These are phyloP conservation scores for Heliconius melpomene DNA, from an alignment of 1,140 invertebrate genomes.

Conservation along the genomic window DNA sequence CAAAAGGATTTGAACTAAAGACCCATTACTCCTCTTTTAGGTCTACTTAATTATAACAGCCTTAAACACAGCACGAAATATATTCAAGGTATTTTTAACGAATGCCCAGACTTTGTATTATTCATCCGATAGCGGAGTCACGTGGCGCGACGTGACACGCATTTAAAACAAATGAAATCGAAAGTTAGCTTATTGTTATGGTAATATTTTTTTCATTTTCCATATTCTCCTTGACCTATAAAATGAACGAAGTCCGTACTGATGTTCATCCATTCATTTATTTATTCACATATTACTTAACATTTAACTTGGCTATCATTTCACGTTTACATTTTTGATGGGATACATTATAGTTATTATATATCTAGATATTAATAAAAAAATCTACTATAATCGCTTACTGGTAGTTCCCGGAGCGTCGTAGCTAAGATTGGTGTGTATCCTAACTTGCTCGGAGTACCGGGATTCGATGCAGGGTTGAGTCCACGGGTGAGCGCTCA, in stretches of 20 bases:
- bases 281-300: no score
- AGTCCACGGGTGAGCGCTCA: slow-evolving; percentile 46
- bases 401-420: slow-evolving; percentile 49
- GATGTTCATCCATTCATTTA: no score
- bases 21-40: no score
- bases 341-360: no score
- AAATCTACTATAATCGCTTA: slow-evolving; percentile 39
- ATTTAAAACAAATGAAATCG: slow-evolving; percentile 5
- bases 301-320: no score
- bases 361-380: not conserved
- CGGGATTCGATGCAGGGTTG: slow-evolving; percentile 58
- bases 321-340: no score
- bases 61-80: not conserved
- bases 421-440: slow-evolving; percentile 58
- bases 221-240: slow-evolving; percentile 3
- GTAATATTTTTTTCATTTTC: slow-evolving; percentile 4
- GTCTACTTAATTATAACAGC: no score
- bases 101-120: not conserved
- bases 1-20: no score
- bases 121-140: not conserved
- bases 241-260: not conserved
- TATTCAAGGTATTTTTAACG: not conserved
- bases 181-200: slow-evolving; percentile 9
- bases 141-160: slow-evolving; percentile 1
- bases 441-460: slow-evolving; percentile 50